Conservation (phyloP, 2,797 vertebrate genomes). For the Tenualosa thibaudeaui region DNA sequence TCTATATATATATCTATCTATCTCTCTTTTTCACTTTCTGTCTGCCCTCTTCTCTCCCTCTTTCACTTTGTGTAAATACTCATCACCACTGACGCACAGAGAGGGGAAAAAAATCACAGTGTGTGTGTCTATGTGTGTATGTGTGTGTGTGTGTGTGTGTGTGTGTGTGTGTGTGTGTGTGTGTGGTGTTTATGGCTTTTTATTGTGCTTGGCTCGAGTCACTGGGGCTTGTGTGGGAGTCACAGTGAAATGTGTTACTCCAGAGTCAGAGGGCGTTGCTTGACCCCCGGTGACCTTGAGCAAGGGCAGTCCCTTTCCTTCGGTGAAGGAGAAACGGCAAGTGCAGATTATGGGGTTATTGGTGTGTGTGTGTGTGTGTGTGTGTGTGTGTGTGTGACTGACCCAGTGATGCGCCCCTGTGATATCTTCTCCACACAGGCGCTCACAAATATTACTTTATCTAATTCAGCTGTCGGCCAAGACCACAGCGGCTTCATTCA, state of each 20-base stretch:
- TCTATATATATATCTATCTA: background rate
- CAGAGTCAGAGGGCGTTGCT: background rate
- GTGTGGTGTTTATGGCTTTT: background rate
- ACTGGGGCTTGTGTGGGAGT: background rate
- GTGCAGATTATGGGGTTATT: background rate
- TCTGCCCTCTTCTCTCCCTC: background rate
- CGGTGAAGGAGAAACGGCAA: background rate
- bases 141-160: background rate
- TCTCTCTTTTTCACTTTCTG: slow-evolving; percentile 32
- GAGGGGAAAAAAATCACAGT: background rate
- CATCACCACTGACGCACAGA: background rate
- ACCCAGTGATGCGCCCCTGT: background rate
- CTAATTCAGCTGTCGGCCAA: slow-evolving; percentile 8
- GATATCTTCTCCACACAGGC: background rate
- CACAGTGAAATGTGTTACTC: background rate
- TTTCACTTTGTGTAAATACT: background rate
- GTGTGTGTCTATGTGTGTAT: background rate
- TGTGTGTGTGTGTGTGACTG: background rate
- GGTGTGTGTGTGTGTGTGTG: background rate
- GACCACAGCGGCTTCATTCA: slow-evolving; percentile 13
- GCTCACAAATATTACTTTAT: slow-evolving; percentile 17
- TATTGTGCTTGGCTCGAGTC: background rate
- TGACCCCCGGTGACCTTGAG: slow-evolving; percentile 10
- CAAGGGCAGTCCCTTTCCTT: background rate
- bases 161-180: background rate